A percentile compares a stretch with the other conserved stretches of the same genome.
phyloP scores from a whole-genome alignment of 2,113 vertebrate genomes.

The Prietella phreatophila region DNA sequence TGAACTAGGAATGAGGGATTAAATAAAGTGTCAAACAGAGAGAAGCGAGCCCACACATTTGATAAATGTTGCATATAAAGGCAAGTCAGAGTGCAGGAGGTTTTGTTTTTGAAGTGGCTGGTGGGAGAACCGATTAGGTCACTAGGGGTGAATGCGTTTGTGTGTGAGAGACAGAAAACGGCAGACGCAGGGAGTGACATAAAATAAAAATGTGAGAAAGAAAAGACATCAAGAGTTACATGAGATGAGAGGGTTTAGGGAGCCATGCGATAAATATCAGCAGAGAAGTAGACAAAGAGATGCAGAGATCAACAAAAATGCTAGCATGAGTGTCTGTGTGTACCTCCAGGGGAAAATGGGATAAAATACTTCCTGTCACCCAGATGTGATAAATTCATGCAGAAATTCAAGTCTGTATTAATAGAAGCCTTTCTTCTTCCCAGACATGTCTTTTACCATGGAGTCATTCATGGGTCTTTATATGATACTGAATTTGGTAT shows the following conservation, averaged over 20 bases:
- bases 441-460: neutral
- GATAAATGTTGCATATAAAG: slow-evolving; percentile 39
- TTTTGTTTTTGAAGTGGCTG: slow-evolving; percentile 56
- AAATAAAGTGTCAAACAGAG: slow-evolving; percentile 46
- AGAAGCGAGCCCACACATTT: slow-evolving; percentile 39
- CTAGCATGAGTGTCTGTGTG: neutral
- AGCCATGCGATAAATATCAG: slow-evolving; percentile 5
- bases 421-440: neutral
- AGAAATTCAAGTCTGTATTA: neutral
- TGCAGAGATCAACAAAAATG: slow-evolving; percentile 5
- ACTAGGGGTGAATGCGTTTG: slow-evolving; percentile 20
- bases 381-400: neutral
- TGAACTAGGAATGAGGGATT: slow-evolving; percentile 38
- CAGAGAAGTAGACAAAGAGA: slow-evolving; percentile 1
- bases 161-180: slow-evolving; percentile 2
- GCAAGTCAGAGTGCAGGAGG: slow-evolving; percentile 42
- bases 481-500: slow-evolving; percentile 1
- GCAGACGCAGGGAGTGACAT: slow-evolving; percentile 19
- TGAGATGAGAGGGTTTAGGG: slow-evolving; percentile 6
- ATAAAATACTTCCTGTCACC: slow-evolving; percentile 7
- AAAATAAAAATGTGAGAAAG: neutral
- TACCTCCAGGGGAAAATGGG: neutral
- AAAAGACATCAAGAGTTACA: slow-evolving; percentile 24
- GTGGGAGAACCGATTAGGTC: slow-evolving; percentile 43
- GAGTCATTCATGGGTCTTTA: neutral